Percentiles rank a stretch among this genome's conserved stretches.
phyloP scores from a whole-genome alignment of 2,113 vertebrate species.

The Neodontobutis hainanensis region DNA sequence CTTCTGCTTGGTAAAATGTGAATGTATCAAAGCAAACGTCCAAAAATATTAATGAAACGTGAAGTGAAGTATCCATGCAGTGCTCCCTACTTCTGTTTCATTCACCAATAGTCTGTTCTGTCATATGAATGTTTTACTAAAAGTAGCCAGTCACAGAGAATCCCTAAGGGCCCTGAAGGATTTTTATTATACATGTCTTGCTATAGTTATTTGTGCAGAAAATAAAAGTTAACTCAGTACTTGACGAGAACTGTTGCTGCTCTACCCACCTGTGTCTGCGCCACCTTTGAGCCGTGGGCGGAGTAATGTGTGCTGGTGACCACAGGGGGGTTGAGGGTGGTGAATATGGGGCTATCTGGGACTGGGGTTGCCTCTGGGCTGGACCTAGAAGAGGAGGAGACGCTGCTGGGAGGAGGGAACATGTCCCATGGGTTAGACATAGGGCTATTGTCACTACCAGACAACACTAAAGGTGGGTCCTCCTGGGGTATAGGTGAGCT shows the following conservation, averaged over 20 bases:
- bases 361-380: slow-evolving; percentile 13
- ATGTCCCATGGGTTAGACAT: slow-evolving; percentile 56
- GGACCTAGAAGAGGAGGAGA: neutral
- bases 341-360: neutral
- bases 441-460: neutral
- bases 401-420: slow-evolving; percentile 36
- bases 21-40: too few relatives aligned
- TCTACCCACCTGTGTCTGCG: slow-evolving; percentile 6
- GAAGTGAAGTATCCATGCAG: too few relatives aligned
- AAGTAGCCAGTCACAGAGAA: too few relatives aligned
- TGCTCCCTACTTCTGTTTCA: too few relatives aligned
- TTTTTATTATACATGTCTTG: too few relatives aligned
- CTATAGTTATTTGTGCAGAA: too few relatives aligned
- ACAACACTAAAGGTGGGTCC: neutral
- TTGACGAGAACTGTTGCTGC: neutral
- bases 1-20: too few relatives aligned
- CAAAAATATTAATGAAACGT: too few relatives aligned
- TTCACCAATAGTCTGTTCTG: too few relatives aligned
- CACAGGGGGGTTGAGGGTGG: neutral
- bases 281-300: neutral
- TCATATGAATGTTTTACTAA: too few relatives aligned
- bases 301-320: slow-evolving; percentile 28
- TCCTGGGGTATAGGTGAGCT: neutral
- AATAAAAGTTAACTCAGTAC: too few relatives aligned
- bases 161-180: too few relatives aligned